Evolutionary conservation across 2,797 vertebrate species (phyloP).

Genomic region (Epinephelus awoara): DNA sequence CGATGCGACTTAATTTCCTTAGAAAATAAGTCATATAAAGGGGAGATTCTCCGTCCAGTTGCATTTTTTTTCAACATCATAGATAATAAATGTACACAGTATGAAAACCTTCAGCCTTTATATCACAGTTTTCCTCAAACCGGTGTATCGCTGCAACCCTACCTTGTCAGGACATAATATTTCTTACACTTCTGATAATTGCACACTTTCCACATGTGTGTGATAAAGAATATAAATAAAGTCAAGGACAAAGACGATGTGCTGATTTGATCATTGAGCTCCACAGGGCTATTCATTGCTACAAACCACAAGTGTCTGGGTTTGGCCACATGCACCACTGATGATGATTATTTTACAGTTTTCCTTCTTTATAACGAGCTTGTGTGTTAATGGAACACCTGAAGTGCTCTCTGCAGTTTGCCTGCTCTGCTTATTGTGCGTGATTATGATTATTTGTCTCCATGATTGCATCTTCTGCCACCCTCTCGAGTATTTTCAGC

Average conservation of each 20-base stretch:
- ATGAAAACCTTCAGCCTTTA: no score
- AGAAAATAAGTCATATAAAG: no score
- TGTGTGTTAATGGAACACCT: conserved; percentile 6
- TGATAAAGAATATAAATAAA: not conserved
- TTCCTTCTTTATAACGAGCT: not conserved
- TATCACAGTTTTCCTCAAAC: no score
- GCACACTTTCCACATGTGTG: not conserved
- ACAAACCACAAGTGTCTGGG: not conserved
- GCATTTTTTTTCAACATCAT: no score
- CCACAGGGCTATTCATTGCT: no score
- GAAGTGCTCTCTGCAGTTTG: conserved; percentile 1
- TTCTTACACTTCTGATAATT: not conserved
- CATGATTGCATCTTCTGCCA: conserved; percentile 14
- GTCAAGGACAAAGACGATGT: not conserved
- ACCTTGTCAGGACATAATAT: no score
- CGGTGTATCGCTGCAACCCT: no score
- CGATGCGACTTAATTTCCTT: no score
- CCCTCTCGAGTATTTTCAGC: not conserved
- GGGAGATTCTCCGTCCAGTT: no score
- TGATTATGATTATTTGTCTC: conserved; percentile 25
- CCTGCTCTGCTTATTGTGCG: not conserved
- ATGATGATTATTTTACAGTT: not conserved
- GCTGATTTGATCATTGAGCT: not conserved
- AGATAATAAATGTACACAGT: no score
- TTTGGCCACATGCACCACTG: not conserved